Percentiles rank a stretch among this genome's conserved stretches.
phyloP scores from a whole-genome alignment of 2,888 invertebrate species.

The Polydrusus cervinus region DNA sequence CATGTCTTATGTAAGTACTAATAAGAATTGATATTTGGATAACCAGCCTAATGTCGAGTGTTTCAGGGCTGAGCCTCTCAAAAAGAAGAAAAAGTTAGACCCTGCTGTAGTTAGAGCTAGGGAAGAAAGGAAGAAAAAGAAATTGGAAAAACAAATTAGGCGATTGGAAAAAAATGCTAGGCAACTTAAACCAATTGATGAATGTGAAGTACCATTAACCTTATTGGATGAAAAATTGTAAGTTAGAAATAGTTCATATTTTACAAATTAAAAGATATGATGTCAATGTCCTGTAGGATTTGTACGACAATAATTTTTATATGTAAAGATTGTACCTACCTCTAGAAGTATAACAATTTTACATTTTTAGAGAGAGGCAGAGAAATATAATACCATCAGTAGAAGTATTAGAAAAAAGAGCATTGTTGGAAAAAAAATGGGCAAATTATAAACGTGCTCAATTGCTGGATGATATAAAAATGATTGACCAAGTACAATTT shows the following conservation, averaged over 20 bases:
- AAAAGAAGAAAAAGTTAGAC: conserved; percentile 91
- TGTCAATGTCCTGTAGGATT: no score
- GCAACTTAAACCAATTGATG: conserved; percentile 92
- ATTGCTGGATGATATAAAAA: conserved; percentile 78
- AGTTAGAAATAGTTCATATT: conserved; percentile 56
- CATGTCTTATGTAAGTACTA: conserved; percentile 50
- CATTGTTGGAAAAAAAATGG: conserved; percentile 85
- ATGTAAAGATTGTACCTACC: no score
- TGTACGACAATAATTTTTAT: no score
- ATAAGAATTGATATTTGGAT: conserved; percentile 2
- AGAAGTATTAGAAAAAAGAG: conserved; percentile 79
- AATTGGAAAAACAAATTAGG: conserved; percentile 90
- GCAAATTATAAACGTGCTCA: conserved; percentile 79
- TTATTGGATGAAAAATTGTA: conserved; percentile 80
- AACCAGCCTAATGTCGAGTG: background rate
- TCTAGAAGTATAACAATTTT: background rate
- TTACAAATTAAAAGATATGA: no score
- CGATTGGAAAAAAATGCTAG: conserved; percentile 85
- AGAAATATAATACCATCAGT: conserved; percentile 73
- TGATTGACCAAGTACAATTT: conserved; percentile 79
- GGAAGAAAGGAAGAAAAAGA: conserved; percentile 87
- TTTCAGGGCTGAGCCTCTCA: conserved; percentile 89
- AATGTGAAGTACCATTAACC: conserved; percentile 83
- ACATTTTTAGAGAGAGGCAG: conserved; percentile 71
- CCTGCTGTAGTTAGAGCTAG: conserved; percentile 85